Base-by-base conservation (phyloP, 2,113 vertebrate species). In the Halcyon malimbica region DNA sequence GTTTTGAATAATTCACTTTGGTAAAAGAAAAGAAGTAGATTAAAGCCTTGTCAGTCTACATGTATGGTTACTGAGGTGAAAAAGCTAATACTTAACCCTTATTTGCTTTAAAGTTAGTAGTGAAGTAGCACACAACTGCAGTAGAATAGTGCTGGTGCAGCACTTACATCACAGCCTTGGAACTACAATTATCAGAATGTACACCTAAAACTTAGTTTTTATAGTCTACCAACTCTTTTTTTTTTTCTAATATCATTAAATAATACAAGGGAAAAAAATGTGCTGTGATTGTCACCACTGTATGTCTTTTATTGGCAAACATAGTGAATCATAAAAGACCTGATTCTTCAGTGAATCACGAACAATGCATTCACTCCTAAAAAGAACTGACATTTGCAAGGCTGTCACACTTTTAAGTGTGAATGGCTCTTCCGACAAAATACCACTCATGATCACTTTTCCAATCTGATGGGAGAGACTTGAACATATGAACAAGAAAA, bases 31-130 rank as follows among this genome's bases (percentile, higher is more conserved):
- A 24, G n/a, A 42, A 28, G 15, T 42, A 41, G 2, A 76, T 28
- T 2, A 35, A 63, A 70, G 56, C 1, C 12, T 21, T 1, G 0
- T 13, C 57, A 60, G 9, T 19, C n/a, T 41, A 39, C 9, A 33
- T 9, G 11, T 13, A 68, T 23, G 11, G 21, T n/a, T 53, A 79
- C 13, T 8, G 17, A 79, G 50, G 37, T 41, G n/a, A 62, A 74
- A 78, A 74, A 14, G 5, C 7, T 63, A 64, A 74, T 1, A 28
- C 15, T 41, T 74, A 57, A 68, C 44, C 7, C 11, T 25, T 71
- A 44, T 24, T 59, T 59, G 12, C 13, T 69, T 79, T 21, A 51
- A 91, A 69, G 29, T 39, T 31, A 39, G 15, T 14, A 62, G 19
- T 31, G 25, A 81, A 64, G 42, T 51, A 23, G 35, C n/a, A 39